Evolutionary conservation across 2,113 vertebrate genomes (phyloP), one percentile per base, ranked within the genome.

Genomic region (Tamias sibiricus): DNA sequence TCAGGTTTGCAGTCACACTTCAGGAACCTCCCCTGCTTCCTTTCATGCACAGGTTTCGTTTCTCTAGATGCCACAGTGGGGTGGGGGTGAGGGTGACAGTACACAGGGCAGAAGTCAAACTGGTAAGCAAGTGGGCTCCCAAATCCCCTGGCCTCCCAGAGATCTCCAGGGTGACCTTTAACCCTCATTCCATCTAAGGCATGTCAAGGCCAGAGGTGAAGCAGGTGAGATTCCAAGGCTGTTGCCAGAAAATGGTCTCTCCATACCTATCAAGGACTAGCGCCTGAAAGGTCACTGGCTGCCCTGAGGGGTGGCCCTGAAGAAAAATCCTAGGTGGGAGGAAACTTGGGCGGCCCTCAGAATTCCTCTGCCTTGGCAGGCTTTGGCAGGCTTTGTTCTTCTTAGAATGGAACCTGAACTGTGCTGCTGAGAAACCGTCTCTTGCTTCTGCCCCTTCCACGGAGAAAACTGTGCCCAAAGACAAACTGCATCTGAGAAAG

Each of bases 1-100:
- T 69, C 5, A 26, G 94, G 86, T 68, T 86, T 35, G 12, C 79
- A 76, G 6, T 49, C 71, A 42, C 35, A 59, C 37, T 64, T 52
- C 40, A 69, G 86, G 85, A 13, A 87, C 37, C 68, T 11, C 62
- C 91, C 59, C 82, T 32, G 57, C 88, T 93, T 96, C 89, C 97
- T 97, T 82, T 54, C 54, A 91, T 30, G 69, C 49, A 89, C 91
- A 93, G 19, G 93, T 97, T 97, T 96, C 95, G 0, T 95, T 96
- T 97, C 91, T 94, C 69, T 84, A 79, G 71, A 16, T 12, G 62
- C 32, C 42, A 68, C 64, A 24, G 62, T 42, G 40, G 40, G 44
- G 8, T 4, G 26, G 69, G 35, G 20, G 44, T 26, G 22, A 84
- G 52, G 49, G 68, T 0, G 0, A 16, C 3, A 16, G 24, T 10